phyloP scores from a whole-genome alignment of 2,797 vertebrate species.

The Tiaroga cobitis region DNA sequence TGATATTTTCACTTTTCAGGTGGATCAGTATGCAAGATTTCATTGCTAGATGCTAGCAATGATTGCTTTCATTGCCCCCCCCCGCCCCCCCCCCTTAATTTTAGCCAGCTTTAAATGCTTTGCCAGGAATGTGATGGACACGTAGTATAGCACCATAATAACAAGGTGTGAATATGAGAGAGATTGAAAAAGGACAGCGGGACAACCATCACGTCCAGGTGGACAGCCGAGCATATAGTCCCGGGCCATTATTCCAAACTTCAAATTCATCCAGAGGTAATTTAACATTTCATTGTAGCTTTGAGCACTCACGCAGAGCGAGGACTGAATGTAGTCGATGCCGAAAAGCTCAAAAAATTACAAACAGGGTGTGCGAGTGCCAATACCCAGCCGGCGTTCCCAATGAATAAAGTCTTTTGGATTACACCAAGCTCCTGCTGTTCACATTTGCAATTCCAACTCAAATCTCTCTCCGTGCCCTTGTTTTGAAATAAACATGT shows the following conservation, averaged over 20 bases:
- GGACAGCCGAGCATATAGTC: neutral
- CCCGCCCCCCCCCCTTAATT: too few relatives aligned
- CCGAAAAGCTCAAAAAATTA: conserved; percentile 33
- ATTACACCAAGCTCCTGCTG: conserved; percentile 49
- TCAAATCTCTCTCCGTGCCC: conserved; percentile 44
- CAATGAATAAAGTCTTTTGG: conserved; percentile 50
- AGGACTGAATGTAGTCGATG: neutral
- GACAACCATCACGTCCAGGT: neutral
- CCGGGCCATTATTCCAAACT: conserved; percentile 20
- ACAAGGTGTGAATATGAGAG: neutral
- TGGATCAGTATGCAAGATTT: neutral
- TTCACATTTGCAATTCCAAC: conserved; percentile 56
- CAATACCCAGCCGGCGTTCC: conserved; percentile 36
- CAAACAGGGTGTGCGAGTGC: conserved; percentile 26
- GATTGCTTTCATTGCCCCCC: too few relatives aligned
- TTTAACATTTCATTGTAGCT: conserved; percentile 40
- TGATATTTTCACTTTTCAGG: neutral
- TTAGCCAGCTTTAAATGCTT: conserved; percentile 4
- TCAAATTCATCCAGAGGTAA: conserved; percentile 43
- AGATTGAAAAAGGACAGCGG: conserved; percentile 4
- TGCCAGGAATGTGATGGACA: neutral
- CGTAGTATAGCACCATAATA: neutral
- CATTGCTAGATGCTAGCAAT: neutral
- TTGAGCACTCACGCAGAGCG: conserved; percentile 9
- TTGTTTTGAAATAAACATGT: conserved; percentile 34